Percentiles rank a stretch among this genome's conserved stretches.
These are phyloP conservation scores for Callospermophilus lateralis DNA, from an alignment of 2,113 vertebrate species.

Conservation along the genomic window DNA sequence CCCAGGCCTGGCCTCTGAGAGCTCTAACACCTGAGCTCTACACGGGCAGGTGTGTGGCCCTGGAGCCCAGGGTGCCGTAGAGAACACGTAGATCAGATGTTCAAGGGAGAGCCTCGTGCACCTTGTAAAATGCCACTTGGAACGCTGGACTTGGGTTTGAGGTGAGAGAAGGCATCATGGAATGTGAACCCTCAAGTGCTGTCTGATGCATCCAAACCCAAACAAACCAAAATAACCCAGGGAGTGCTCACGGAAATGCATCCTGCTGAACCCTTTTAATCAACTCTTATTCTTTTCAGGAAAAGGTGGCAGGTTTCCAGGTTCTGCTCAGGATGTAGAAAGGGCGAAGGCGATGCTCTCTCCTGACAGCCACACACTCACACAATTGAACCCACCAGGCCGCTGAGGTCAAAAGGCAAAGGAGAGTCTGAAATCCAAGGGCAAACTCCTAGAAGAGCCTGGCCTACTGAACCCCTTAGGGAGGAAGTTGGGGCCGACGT, in stretches of 20 bases:
- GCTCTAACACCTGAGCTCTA: no score
- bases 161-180: neutral
- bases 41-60: fast-evolving
- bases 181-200: neutral
- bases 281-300: neutral
- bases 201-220: neutral
- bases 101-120: neutral
- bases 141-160: neutral
- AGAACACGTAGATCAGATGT: fast-evolving
- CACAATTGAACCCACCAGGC: neutral
- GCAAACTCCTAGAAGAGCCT: no score
- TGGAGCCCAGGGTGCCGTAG: neutral
- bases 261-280: neutral
- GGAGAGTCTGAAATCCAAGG: no score
- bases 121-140: neutral
- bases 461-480: fast-evolving
- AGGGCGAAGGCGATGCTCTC: neutral
- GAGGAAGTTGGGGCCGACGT: neutral
- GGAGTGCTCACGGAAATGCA: neutral
- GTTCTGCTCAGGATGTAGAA: neutral
- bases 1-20: neutral
- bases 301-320: neutral
- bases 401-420: neutral
- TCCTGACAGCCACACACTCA: neutral
- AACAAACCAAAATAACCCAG: neutral